Evolutionary conservation across 1,140 invertebrate genomes (phyloP).

Genomic region (Temnothorax nylanderi): DNA sequence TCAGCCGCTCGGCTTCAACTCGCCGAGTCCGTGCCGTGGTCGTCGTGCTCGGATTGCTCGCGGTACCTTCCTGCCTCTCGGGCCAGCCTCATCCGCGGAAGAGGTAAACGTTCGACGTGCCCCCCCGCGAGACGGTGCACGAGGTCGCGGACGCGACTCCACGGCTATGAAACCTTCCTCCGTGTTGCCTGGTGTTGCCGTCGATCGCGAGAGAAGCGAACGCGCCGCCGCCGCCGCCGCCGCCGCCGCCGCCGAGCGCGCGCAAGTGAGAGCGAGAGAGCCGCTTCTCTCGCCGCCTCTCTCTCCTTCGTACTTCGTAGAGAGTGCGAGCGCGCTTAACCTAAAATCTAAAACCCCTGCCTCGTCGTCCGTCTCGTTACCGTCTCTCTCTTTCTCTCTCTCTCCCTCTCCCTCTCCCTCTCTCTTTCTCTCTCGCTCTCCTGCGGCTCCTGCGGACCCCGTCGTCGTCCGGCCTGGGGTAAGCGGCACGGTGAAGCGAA

Average conservation of each 20-base stretch:
- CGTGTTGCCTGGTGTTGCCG: too few relatives aligned
- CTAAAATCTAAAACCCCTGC: conserved; percentile 22
- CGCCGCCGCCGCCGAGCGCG: conserved; percentile 20
- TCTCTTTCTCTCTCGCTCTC: not conserved
- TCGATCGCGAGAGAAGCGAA: conserved; percentile 34
- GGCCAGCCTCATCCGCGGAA: not conserved
- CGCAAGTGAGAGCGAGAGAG: conserved; percentile 18
- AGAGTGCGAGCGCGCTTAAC: conserved; percentile 48
- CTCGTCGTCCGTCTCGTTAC: not conserved
- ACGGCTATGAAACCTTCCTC: not conserved
- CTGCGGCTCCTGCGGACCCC: not conserved
- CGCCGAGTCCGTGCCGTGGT: not conserved
- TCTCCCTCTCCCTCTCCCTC: too few relatives aligned
- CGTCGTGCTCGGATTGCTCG: not conserved
- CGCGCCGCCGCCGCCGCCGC: conserved; percentile 10
- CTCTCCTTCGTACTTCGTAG: not conserved
- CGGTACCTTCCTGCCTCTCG: not conserved
- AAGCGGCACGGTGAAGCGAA: not conserved
- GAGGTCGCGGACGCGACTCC: not conserved
- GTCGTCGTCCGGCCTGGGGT: not conserved
- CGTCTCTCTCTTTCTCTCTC: not conserved
- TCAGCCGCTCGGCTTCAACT: conserved; percentile 14
- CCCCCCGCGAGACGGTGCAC: not conserved
- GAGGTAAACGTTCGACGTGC: not conserved
- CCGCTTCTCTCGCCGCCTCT: conserved; percentile 7